A percentile compares a stretch with the other conserved stretches of the same genome.
Evolutionary conservation across 2,113 vertebrate genomes (phyloP).

Genomic region (Camelus dromedarius): DNA sequence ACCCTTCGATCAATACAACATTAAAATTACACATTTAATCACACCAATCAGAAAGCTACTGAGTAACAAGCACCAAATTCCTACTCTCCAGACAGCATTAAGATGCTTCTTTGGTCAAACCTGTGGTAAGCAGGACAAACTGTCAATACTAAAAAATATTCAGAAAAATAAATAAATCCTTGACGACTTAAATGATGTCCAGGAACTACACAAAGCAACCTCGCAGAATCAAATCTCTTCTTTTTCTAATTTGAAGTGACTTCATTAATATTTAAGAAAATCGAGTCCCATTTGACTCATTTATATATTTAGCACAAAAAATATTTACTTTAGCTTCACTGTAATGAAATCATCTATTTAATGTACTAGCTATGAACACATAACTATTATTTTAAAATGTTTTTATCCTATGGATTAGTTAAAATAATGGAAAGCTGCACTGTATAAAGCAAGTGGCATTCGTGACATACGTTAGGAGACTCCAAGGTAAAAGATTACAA

Average conservation of each 20-base stretch:
- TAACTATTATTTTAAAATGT: neutral
- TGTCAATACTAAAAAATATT: conserved; percentile 31
- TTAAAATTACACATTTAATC: conserved; percentile 22
- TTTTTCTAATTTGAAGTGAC: neutral
- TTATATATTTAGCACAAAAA: neutral
- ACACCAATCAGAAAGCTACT: neutral
- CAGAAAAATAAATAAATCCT: neutral
- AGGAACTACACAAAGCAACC: conserved; percentile 1
- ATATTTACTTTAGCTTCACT: neutral
- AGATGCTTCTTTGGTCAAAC: neutral
- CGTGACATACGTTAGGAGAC: neutral
- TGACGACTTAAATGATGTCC: neutral
- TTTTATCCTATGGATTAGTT: neutral
- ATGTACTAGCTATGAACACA: neutral
- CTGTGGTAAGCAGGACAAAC: neutral
- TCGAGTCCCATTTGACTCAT: neutral
- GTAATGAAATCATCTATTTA: conserved; percentile 16
- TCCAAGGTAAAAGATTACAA: neutral
- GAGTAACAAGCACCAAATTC: conserved; percentile 5
- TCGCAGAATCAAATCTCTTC: neutral
- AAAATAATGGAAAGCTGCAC: neutral
- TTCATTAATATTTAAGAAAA: conserved; percentile 34
- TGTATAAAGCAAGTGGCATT: neutral
- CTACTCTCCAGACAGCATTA: neutral
- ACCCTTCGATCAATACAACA: neutral